Conservation (phyloP, 2,113 vertebrate species). For the Pituophis catenifer region DNA sequence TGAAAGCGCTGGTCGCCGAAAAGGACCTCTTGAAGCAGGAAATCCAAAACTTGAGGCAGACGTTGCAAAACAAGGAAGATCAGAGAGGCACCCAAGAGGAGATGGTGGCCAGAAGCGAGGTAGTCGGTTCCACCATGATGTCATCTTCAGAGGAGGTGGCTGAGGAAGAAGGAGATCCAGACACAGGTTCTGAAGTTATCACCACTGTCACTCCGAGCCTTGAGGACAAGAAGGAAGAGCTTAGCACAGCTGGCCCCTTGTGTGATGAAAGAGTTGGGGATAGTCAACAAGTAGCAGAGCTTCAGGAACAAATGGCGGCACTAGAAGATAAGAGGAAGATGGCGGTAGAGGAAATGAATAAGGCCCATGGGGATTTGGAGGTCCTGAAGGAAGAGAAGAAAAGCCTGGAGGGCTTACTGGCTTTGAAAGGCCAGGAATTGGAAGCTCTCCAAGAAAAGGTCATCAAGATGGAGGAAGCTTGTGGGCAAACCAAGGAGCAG, state of each 20-base stretch:
- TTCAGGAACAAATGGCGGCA: slow-evolving; percentile 57
- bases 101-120: slow-evolving; percentile 36
- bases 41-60: slow-evolving; percentile 53
- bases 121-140: background rate
- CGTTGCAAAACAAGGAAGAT: slow-evolving; percentile 63
- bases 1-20: slow-evolving; percentile 60
- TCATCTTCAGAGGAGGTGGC: background rate
- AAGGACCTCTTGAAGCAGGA: slow-evolving; percentile 65
- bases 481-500: slow-evolving; percentile 69
- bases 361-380: background rate
- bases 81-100: slow-evolving; percentile 34
- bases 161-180: slow-evolving; percentile 17
- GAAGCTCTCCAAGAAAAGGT: slow-evolving; percentile 58
- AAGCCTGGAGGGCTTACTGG: slow-evolving; percentile 60
- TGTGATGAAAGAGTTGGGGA: slow-evolving; percentile 43
- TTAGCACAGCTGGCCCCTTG: slow-evolving; percentile 19
- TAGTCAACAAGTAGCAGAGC: slow-evolving; percentile 57
- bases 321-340: slow-evolving; percentile 56
- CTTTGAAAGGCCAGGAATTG: slow-evolving; percentile 54
- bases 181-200: background rate
- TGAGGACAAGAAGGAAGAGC: slow-evolving; percentile 6
- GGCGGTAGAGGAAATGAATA: slow-evolving; percentile 51
- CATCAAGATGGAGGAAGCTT: slow-evolving; percentile 42
- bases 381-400: slow-evolving; percentile 63
- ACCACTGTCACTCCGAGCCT: background rate